Percentiles rank a stretch among this genome's conserved stretches.
These are phyloP conservation scores for Misgurnus anguillicaudatus DNA, from an alignment of 2,113 vertebrate genomes.

Conservation along the genomic window DNA sequence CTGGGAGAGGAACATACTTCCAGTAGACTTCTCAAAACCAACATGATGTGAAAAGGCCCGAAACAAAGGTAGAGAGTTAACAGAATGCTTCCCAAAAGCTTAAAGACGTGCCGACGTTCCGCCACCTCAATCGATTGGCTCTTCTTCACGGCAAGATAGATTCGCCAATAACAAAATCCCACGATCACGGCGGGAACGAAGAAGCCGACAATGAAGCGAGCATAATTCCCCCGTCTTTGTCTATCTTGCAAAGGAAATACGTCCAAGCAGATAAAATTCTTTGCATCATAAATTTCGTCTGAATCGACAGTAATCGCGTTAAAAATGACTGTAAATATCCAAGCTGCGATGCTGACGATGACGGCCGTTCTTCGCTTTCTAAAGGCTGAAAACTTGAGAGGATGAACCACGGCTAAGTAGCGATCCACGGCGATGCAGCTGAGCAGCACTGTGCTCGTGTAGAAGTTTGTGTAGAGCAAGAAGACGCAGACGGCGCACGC, in stretches of 20 bases:
- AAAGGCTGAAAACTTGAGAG: conserved; percentile 73
- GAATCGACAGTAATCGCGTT: conserved; percentile 72
- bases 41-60: conserved; percentile 79
- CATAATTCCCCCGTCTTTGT: conserved; percentile 65
- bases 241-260: conserved; percentile 71
- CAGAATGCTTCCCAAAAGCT: conserved; percentile 74
- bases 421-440: conserved; percentile 85
- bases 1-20: conserved; percentile 54
- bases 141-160: conserved; percentile 73
- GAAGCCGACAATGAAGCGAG: conserved; percentile 77
- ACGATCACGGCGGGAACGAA: conserved; percentile 75
- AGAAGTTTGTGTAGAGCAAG: conserved; percentile 81
- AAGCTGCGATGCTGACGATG: conserved; percentile 69
- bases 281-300: conserved; percentile 62
- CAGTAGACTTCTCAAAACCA: conserved; percentile 75
- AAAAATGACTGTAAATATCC: conserved; percentile 75
- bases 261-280: conserved; percentile 76
- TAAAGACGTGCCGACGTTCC: conserved; percentile 78
- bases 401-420: conserved; percentile 85
- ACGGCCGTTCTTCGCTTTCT: conserved; percentile 75
- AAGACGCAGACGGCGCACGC: conserved; percentile 71
- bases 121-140: conserved; percentile 78
- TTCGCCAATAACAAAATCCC: conserved; percentile 76
- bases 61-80: conserved; percentile 82
- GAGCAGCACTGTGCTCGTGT: conserved; percentile 82